A percentile compares a stretch with the other conserved stretches of the same genome.
Evolutionary conservation across 2,797 vertebrate genomes (phyloP).

Genomic region (Phyllotis vaccarum): DNA sequence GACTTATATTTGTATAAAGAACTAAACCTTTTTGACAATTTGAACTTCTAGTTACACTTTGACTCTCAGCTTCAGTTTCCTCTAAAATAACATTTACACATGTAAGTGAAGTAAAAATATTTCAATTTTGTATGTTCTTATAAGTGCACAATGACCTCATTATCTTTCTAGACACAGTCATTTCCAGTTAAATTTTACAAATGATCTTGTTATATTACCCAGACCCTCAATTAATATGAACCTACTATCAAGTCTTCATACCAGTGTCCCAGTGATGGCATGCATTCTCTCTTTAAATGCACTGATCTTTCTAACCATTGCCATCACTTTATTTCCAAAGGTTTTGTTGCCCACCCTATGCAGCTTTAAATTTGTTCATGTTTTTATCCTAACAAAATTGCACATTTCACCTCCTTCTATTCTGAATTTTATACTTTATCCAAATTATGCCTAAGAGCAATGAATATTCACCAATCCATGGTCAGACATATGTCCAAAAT

Average conservation of each 20-base stretch:
- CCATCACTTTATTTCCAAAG: not conserved
- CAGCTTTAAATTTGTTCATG: not conserved
- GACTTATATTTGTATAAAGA: not conserved
- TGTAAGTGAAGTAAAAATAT: not conserved
- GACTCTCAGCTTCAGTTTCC: not conserved
- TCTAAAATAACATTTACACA: not conserved
- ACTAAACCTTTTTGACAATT: not conserved
- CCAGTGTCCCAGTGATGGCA: not conserved
- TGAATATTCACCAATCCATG: not conserved
- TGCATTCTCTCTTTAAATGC: not conserved
- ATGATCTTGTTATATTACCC: not conserved
- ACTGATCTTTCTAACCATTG: not conserved
- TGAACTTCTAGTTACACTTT: not conserved
- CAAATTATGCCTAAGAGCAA: not conserved
- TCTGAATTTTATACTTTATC: not conserved
- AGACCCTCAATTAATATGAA: not conserved
- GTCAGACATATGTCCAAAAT: not conserved
- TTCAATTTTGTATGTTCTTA: not conserved
- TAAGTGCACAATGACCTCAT: not conserved
- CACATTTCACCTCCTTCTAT: not conserved
- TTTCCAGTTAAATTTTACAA: not conserved
- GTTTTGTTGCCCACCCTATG: too few species aligned
- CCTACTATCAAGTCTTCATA: not conserved
- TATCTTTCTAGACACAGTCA: not conserved
- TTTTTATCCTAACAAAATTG: not conserved